Base-by-base conservation (phyloP, 2,888 invertebrate genomes). In the Tortricodes alternella region DNA sequence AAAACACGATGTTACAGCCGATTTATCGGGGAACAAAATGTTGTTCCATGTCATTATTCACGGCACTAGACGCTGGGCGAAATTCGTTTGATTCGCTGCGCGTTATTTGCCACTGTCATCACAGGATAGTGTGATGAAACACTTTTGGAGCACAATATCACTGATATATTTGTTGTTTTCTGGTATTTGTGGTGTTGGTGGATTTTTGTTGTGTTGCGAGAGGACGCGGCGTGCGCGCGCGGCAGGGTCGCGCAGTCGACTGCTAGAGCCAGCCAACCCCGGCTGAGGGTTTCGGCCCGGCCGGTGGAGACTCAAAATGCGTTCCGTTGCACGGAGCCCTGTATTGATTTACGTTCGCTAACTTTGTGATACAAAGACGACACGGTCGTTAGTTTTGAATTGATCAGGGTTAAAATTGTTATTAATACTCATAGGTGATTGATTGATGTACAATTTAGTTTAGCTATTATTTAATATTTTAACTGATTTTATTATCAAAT, bases 21-120 rank as follows among this genome's bases (percentile, higher is more conserved):
- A 86, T 86, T 87, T 88, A 84, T 88, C 76, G 74, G 64, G 62
- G 75, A 76, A 82, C 80, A 74, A 83, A 87, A 83, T 82, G 85
- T 81, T 81, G 77, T 87, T 85, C 85, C 79, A 83, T 83, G 83
- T 83, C 84, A 82, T 85, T 82, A 83, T 81, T 73, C 74, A 78
- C 74, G 72, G 71, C 70, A 68, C 67, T 73, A 65, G 75, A 73
- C 76, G 74, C 74, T 75, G 70, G 66, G 72, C 74, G 73, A 71
- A 68, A 73, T 38, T 16, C 24, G 13, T 70, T 67, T 29, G 29
- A 29, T 60, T 63, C 61, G 66, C 71, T 63, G 56, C 53, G 71
- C 74, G 74, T 62, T 38, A 56, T 69, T 62, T 63, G 43, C 59
- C 60, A 60, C 61, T 66, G 63, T 58, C 44, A 63, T 68, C 68